Base-by-base conservation (phyloP, 1,140 invertebrate species). In the Diploscapter pachys region DNA sequence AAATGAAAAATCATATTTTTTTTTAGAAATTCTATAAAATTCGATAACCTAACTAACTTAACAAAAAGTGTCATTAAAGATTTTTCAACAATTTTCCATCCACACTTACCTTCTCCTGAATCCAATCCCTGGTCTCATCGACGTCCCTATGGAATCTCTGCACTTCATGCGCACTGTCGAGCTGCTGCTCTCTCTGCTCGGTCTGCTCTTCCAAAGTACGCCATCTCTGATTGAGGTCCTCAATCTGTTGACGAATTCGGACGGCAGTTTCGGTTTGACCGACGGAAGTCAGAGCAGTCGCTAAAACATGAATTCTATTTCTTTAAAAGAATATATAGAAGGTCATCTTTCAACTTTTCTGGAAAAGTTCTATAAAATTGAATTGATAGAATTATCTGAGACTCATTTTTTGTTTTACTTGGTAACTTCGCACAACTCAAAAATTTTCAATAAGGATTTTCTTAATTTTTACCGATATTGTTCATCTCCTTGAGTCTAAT, bases 111-210 rank as follows among this genome's bases (percentile, higher is more conserved):
- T 99, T 99, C 87, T 99, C 96, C 55, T 92, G 85, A 3, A 98
- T 98, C 96, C 96, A 98, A 88, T 99, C 96, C 86, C 96, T 96
- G 3, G 96, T 98, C 86, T 98, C 96, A 86, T 99, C 96, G 63
- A 98, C 94, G 87, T 99, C 96, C 68, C 87, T 90, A 88, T 98
- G 95, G 91, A 98, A 99, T 69, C 96, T 90, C 88, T 99, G 96
- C 13, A 99, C 97, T 88, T 99, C 96, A 87, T 99, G 96, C 31
- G 96, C 95, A 9, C 93, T 96, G 50, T 94, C 95, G 59, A 99
- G 88, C 85, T 98, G 95, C 79, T 91, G 92, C 1, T 95, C 95
- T 73, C 95, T 89, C 86, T 97, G 93, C 3, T 93, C 89, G 0
- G 94, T 95, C 64, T 95, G 88, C 75, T 93, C 91, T 85, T 96